Evolutionary conservation across 2,888 invertebrate genomes (phyloP), one percentile per base, ranked within the genome.

Genomic region (Pomacea canaliculata): DNA sequence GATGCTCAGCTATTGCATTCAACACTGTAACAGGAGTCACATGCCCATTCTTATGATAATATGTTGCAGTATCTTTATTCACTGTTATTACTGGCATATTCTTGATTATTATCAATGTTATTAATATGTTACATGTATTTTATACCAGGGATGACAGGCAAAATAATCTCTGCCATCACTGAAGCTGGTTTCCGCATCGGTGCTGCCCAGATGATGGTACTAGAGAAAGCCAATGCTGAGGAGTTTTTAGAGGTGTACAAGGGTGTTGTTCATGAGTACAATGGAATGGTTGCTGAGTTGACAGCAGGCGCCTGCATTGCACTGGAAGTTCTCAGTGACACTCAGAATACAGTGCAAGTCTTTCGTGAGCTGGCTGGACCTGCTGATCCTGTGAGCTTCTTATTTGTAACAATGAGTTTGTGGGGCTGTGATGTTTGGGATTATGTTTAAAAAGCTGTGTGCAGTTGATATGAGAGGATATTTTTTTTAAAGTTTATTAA

Each of bases 171-270:
- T 74, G 93, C 93, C 56, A 96, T 97, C 70, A 93, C 93, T 78
- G 94, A 94, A n/a, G 93, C 94, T 76, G 94, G 95, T 1, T 97
- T 95, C 87, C 92, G 93, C 69, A 93, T 98, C 67, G 94, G 95
- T 0, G 96, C 95, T 0, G 92, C 97, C 79, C 94, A 95, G 90
- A 86, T 90, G 88, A 93, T 95, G 83, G 92, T 94, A 79, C 92
- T 98, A 84, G 95, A 95, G 84, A 94, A 94, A 80, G 93, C 94
- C 0, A 95, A 96, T 90, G 96, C 96, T 9, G 95, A 96, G 85
- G 97, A 97, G 90, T 97, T 97, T 91, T 94, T 95, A 87, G 97
- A 97, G 92, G 95, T 97, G 7, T 98, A 98, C 90, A 96, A 96
- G 89, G 97, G 96, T 2, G 95, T 92, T 7, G 88, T 92, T 10